A percentile compares a stretch with the other conserved stretches of the same genome.
phyloP scores from a whole-genome alignment of 2,888 invertebrate genomes.

The Harpalus rufipes region DNA sequence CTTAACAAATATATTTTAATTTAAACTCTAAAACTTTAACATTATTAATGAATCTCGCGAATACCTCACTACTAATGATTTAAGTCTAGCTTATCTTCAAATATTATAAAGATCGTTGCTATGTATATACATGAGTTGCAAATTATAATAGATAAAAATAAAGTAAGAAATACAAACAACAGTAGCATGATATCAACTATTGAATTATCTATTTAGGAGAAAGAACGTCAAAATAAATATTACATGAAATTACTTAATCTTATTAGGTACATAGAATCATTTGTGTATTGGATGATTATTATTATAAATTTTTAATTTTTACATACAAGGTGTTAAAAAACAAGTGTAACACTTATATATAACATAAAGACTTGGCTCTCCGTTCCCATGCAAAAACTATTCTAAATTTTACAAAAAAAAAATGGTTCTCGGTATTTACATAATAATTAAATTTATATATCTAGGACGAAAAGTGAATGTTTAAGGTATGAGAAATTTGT shows the following conservation, averaged over 20 bases:
- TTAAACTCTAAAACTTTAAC: neutral
- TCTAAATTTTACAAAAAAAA: too few relatives aligned
- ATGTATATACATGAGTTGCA: constrained; percentile 32
- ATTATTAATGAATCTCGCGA: neutral
- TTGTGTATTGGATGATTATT: neutral
- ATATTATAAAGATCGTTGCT: constrained; percentile 18
- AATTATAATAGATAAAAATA: constrained; percentile 22
- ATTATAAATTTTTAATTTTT: too few relatives aligned
- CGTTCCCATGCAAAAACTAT: too few relatives aligned
- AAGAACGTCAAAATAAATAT: neutral
- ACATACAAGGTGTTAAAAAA: too few relatives aligned
- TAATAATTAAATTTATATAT: too few relatives aligned
- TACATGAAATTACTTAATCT: too few relatives aligned
- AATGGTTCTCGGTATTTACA: too few relatives aligned
- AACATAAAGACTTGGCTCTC: too few relatives aligned
- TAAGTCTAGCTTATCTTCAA: neutral
- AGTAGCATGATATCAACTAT: neutral
- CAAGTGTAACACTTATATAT: too few relatives aligned
- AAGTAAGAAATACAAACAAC: neutral
- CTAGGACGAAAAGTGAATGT: too few relatives aligned
- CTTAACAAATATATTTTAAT: neutral
- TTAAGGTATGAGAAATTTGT: too few relatives aligned
- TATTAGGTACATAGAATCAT: neutral
- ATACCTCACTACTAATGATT: neutral
- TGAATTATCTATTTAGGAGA: neutral